A percentile compares a stretch with the other conserved stretches of the same genome.
phyloP scores from a whole-genome alignment of 2,888 invertebrate genomes.

The Drosophila nigricruria region DNA sequence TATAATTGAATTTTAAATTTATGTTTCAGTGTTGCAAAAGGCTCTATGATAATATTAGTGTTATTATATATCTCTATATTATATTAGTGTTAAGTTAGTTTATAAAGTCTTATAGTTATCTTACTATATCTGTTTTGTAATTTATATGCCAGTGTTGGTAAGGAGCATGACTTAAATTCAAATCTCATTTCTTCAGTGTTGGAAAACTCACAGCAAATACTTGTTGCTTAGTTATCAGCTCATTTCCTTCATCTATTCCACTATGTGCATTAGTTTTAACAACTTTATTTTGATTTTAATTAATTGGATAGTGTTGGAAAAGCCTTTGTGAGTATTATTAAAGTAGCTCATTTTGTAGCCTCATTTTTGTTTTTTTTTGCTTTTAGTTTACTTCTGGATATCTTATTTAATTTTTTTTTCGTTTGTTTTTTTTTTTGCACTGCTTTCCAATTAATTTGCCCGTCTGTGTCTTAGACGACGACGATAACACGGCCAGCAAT shows the following conservation, averaged over 20 bases:
- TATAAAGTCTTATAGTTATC: neutral
- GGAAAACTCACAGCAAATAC: neutral
- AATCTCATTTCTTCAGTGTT: no score
- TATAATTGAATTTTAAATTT: slow-evolving; percentile 36
- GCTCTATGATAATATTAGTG: no score
- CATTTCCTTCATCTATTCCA: neutral
- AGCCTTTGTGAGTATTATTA: slow-evolving; percentile 10
- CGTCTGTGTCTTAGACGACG: slow-evolving; percentile 49
- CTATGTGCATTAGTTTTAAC: neutral
- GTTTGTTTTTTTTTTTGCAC: slow-evolving; percentile 21
- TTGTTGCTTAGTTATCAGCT: neutral
- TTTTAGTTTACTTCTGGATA: slow-evolving; percentile 7
- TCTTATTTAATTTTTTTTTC: slow-evolving; percentile 27
- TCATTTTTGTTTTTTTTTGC: slow-evolving; percentile 1
- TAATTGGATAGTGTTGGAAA: slow-evolving; percentile 19
- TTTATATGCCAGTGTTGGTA: neutral
- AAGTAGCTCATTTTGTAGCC: slow-evolving; percentile 27
- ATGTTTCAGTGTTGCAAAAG: slow-evolving; percentile 1
- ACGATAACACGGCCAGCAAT: slow-evolving; percentile 70
- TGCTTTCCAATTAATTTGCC: slow-evolving; percentile 77
- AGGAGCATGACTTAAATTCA: neutral
- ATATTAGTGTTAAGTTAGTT: neutral
- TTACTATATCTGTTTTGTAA: neutral
- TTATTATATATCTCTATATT: neutral
- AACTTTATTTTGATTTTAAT: neutral